Evolutionary conservation across 1,140 invertebrate species (phyloP).

Genomic region (Ylistrum balloti): DNA sequence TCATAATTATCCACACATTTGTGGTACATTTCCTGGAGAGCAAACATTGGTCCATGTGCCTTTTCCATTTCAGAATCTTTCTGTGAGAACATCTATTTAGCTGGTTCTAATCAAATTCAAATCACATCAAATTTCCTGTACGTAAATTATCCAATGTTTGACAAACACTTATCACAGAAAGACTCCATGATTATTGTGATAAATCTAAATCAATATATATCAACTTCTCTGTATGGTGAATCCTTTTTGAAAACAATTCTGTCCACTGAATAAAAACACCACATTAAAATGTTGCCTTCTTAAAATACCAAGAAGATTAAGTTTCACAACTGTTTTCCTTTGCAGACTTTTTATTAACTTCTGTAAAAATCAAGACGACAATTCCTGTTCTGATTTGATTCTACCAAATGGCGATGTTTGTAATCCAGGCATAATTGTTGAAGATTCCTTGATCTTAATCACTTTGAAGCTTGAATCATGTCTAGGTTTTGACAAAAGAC

Average conservation of each 20-base stretch:
- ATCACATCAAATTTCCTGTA: constrained; percentile 23
- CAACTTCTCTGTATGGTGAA: not conserved
- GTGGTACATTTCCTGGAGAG: constrained; percentile 61
- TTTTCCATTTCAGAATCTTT: not conserved
- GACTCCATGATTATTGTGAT: not conserved
- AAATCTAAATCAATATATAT: not conserved
- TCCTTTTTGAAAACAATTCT: not conserved
- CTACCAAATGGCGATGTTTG: not conserved
- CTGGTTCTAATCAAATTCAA: not conserved
- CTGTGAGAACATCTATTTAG: not conserved
- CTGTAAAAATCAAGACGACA: not conserved
- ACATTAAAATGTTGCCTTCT: not conserved
- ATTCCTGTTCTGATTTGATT: not conserved
- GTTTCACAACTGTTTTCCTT: not conserved
- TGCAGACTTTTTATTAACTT: not conserved
- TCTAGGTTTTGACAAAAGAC: not conserved
- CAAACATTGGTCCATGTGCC: constrained; percentile 51
- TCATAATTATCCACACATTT: constrained; percentile 60
- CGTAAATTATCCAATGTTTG: not conserved
- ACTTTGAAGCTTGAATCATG: too few relatives aligned
- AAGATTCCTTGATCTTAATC: not conserved
- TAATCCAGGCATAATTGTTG: not conserved
- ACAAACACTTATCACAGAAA: not conserved
- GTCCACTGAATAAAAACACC: not conserved
- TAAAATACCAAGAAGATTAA: not conserved